These are phyloP conservation scores for Halichondria panicea DNA, from an alignment of 37 sponge, comb jelly and placozoan species.

Conservation along the genomic window DNA sequence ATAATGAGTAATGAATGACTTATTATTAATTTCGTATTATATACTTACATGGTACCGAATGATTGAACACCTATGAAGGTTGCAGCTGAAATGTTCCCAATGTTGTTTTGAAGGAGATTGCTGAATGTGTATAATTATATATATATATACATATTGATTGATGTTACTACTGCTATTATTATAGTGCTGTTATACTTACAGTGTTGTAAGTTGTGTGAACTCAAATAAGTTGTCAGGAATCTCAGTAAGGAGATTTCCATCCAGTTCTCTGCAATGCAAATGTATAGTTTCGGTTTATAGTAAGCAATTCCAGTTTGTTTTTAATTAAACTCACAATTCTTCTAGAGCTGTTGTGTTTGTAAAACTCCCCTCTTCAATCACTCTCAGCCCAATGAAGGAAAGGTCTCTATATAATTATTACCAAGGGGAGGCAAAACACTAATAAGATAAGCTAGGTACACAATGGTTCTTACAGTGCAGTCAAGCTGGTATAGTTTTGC, in stretches of 20 bases:
- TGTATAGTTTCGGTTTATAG: neutral
- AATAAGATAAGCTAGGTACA: too few species aligned
- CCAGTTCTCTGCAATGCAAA: conserved; percentile 14
- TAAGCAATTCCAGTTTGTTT: neutral
- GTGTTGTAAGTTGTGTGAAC: neutral
- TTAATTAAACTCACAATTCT: neutral
- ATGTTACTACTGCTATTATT: neutral
- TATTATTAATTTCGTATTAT: neutral
- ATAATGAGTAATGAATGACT: neutral
- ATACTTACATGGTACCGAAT: neutral
- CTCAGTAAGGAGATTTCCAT: conserved; percentile 9
- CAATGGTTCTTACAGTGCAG: neutral
- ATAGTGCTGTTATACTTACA: neutral
- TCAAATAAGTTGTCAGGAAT: conserved; percentile 16
- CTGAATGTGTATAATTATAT: neutral
- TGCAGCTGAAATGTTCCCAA: conserved; percentile 17
- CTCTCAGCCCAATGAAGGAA: neutral
- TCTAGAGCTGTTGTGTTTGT: neutral
- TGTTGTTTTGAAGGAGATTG: conserved; percentile 9
- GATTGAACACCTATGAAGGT: conserved; percentile 2
- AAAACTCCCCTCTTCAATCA: conserved; percentile 22
- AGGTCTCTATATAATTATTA: neutral
- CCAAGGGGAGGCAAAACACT: neutral
- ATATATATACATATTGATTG: too few species aligned
- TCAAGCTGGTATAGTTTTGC: conserved; percentile 1